These are phyloP conservation scores for Semotilus atromaculatus DNA, from an alignment of 2,797 vertebrate genomes.

Conservation along the genomic window DNA sequence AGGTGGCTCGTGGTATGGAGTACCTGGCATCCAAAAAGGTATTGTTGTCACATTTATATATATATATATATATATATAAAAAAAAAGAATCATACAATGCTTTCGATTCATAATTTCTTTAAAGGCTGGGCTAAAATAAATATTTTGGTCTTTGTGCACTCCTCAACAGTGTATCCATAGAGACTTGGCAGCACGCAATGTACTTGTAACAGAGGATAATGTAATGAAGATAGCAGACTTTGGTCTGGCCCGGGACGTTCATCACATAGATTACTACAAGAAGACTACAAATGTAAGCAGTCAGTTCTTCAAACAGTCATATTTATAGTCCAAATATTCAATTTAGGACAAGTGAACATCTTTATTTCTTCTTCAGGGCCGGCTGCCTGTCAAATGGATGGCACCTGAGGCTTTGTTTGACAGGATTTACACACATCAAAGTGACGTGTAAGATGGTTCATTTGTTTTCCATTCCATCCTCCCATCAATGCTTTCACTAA, in stretches of 20 bases:
- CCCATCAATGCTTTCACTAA: background rate
- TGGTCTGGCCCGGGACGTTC: constrained; percentile 94
- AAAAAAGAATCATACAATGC: background rate
- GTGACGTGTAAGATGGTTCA: constrained; percentile 91
- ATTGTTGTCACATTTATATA: constrained; percentile 46
- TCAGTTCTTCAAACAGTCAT: background rate
- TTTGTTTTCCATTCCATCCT: background rate
- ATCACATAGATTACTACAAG: constrained; percentile 99
- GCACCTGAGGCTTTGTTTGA: constrained; percentile 97
- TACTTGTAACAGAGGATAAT: constrained; percentile 95
- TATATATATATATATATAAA: too few species aligned
- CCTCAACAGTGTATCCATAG: constrained; percentile 92
- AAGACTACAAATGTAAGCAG: constrained; percentile 95
- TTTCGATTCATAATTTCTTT: background rate
- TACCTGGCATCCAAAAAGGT: constrained; percentile 98
- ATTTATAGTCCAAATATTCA: background rate
- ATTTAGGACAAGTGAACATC: background rate
- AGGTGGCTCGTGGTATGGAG: constrained; percentile 97
- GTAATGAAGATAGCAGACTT: constrained; percentile 99
- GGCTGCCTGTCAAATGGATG: constrained; percentile 99
- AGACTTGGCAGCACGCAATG: constrained; percentile 95
- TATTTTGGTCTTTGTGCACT: background rate
- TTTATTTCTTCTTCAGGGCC: constrained; percentile 80
- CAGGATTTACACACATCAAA: constrained; percentile 97
- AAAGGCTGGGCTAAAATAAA: background rate